Evolutionary conservation across 2,797 vertebrate genomes (phyloP), one percentile per base, ranked within the genome.

Genomic region (Periparus ater): DNA sequence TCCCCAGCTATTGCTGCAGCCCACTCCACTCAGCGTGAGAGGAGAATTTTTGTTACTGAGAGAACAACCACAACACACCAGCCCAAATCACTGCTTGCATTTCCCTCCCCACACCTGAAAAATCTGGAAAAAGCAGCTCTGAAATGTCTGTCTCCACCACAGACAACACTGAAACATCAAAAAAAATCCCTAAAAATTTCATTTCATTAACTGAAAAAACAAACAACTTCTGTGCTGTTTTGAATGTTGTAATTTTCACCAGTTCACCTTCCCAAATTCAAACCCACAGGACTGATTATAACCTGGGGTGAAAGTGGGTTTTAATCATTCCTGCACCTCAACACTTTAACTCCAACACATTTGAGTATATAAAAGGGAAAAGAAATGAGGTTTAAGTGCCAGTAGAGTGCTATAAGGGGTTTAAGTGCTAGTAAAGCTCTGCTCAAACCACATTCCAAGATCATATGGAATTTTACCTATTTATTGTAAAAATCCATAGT

Each of bases 21-120:
- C 27, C 29, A 4, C 9, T 15, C 26, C 32, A 7, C 5, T 25
- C 40, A 40, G 1, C 2, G 9, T 0, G 5, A 17, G 51, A 65
- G 81, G 67, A 18, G n/a, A 6, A 9, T 3, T 18, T 9, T 19
- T 4, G 13, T 9, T 21, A 15, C 3, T 5, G 17, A 54, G 22
- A 55, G 27, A n/a, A 22, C 0, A 1, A 23, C 16, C 23, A 47
- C 25, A 79, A 11, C 17, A 13, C 5, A 9, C 1, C 65, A 51
- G 57, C 89, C 88, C 68, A 17, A 23, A 66, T 13, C 84, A 7
- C 36, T 40, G 60, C 13, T 6, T 50, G 57, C 6, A 32, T 21
- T 48, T 53, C 60, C 51, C 42, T 47, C 26, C 7, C 23, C 27
- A 60, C 14, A 16, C 4, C 36, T 40, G 16, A 7, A 85, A n/a